Evolutionary conservation across 1,140 invertebrate species (phyloP).

Genomic region (Mactra quadrangularis): DNA sequence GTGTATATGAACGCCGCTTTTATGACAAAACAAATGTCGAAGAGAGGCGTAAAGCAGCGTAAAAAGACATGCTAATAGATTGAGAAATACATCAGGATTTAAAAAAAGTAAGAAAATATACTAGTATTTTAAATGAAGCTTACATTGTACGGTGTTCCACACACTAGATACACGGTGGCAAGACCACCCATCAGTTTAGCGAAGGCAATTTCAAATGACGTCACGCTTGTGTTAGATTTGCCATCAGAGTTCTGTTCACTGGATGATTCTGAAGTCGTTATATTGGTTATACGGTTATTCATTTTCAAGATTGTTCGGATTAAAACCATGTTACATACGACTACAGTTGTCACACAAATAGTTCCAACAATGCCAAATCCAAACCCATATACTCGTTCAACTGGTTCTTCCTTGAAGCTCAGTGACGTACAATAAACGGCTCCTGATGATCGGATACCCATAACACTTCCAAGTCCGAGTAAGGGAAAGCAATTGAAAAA

Average conservation of each 20-base stretch:
- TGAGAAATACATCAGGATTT: too few relatives aligned
- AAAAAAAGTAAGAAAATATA: too few relatives aligned
- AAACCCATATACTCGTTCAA: constrained; percentile 28
- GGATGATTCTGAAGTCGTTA: not conserved
- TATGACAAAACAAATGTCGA: too few relatives aligned
- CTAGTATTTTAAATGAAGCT: not conserved
- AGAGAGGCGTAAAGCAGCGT: too few relatives aligned
- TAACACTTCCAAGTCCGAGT: constrained; percentile 40
- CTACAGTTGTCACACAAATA: constrained; percentile 21
- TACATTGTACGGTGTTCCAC: constrained; percentile 46
- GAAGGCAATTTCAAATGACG: constrained; percentile 43
- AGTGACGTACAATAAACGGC: constrained; percentile 20
- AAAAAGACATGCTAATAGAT: too few relatives aligned
- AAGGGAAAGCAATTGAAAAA: constrained; percentile 30
- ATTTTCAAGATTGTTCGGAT: constrained; percentile 33
- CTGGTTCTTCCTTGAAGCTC: not conserved
- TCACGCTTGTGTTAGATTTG: not conserved
- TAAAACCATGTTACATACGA: constrained; percentile 27
- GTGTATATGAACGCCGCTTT: too few relatives aligned
- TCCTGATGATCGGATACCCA: not conserved
- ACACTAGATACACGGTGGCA: constrained; percentile 21
- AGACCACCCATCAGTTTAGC: constrained; percentile 53
- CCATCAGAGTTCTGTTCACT: not conserved
- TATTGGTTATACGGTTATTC: constrained; percentile 12
- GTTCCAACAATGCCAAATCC: constrained; percentile 25